Evolutionary conservation across 2,888 invertebrate genomes (phyloP), one percentile per base, ranked within the genome.

Genomic region (Fabriciana adippe): DNA sequence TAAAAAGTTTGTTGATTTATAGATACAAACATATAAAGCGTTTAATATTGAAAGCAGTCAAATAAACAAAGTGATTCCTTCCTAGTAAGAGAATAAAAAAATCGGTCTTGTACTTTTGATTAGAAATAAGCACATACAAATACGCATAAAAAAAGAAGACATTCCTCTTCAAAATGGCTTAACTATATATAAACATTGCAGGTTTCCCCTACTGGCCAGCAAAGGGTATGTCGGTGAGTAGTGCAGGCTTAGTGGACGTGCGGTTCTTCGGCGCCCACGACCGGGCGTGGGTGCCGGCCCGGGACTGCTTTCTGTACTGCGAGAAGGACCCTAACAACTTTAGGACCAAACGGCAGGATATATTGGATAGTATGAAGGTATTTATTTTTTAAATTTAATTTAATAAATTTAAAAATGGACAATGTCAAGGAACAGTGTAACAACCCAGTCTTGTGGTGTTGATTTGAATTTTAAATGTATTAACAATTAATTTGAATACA

Each of bases 131-230:
- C 18, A 18, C 18, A 18, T 18, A 18, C 2, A 18, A 18, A 18
- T 18, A 18, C 1, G 18, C 18, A 18, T 18, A 2, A 18, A 18
- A 18, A 18, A 18, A 18, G 18, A 18, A 18, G 18, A 18, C 18
- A 18, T 26, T 5, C 26, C 4, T 26, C 26, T 26, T 4, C 4
- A 26, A 26, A 26, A 26, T 26, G 4, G 26, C 26, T 4, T 26
- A 26, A 5, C 4, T 26, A 26, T 4, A 26, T 31, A 5, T 35
- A 13, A 55, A 13, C 3, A 13, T 69, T 74, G 35, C 78, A 94
- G 94, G 98, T 14, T 99, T 98, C 81, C 99, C 99, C 0, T 98
- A 96, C 87, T 99, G 99, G 99, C 99, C 99, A 0, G 99, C 98
- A 0, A 99, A 99, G 89, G 97, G 96, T 0, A 96, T 97, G 96